Conservation (phyloP, 2,113 vertebrate species). For the Hipposideros armiger region DNA sequence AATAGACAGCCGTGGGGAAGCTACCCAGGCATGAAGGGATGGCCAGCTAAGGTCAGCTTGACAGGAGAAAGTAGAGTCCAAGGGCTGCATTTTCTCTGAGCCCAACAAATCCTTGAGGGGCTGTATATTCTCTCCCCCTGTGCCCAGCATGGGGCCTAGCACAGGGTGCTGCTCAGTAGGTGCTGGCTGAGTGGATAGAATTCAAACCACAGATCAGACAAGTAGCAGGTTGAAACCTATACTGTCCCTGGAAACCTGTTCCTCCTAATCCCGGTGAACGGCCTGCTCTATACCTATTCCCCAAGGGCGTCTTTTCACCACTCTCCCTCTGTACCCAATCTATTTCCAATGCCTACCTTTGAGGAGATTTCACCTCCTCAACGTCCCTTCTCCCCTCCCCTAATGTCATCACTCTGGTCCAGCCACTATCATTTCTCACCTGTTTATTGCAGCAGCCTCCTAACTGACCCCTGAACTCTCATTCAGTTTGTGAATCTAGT, state of each 20-base stretch:
- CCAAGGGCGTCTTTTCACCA: fast-evolving
- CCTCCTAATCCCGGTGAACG: background rate
- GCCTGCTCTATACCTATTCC: background rate
- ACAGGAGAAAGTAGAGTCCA: background rate
- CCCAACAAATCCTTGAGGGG: background rate
- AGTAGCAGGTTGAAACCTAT: background rate
- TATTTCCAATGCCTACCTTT: no score
- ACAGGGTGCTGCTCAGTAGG: fast-evolving
- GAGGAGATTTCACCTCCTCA: background rate
- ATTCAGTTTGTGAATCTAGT: background rate
- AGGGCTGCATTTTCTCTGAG: background rate
- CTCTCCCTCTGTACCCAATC: fast-evolving
- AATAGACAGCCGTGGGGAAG: background rate
- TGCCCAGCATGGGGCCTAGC: background rate
- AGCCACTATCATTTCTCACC: background rate
- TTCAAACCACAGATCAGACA: background rate
- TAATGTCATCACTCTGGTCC: background rate
- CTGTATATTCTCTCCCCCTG: background rate
- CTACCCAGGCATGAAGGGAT: background rate
- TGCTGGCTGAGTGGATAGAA: background rate
- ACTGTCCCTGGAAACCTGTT: background rate
- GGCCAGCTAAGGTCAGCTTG: background rate
- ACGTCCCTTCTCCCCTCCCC: background rate
- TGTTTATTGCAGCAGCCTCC: background rate
- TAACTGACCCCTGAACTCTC: background rate